These are phyloP conservation scores for Gymnoscopelus microlampas DNA, from an alignment of 2,797 vertebrate genomes.

Conservation along the genomic window DNA sequence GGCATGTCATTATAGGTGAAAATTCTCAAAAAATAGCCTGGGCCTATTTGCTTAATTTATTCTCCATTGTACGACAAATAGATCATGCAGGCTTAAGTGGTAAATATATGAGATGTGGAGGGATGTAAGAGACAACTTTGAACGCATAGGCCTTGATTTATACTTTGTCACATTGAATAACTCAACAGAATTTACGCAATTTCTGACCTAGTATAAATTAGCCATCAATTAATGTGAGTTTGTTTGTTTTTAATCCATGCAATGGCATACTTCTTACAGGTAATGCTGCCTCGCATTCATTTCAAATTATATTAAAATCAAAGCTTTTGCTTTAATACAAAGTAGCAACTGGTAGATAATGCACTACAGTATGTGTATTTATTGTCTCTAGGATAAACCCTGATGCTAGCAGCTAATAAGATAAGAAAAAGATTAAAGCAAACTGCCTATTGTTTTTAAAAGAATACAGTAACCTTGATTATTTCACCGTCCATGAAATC, in stretches of 20 bases:
- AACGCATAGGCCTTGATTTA: too few species aligned
- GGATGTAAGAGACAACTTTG: too few species aligned
- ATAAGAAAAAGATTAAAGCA: slow-evolving; percentile 10
- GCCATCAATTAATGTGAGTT: slow-evolving; percentile 37
- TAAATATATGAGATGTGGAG: too few species aligned
- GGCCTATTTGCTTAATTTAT: too few species aligned
- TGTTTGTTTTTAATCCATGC: slow-evolving; percentile 31
- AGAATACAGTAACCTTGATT: background rate
- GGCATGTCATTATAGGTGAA: too few species aligned
- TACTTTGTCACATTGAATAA: too few species aligned
- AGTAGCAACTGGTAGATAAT: slow-evolving; percentile 11
- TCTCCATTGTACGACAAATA: too few species aligned
- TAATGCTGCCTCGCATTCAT: slow-evolving; percentile 31
- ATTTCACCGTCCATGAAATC: background rate
- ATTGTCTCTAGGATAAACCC: slow-evolving; percentile 14
- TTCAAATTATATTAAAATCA: slow-evolving; percentile 31
- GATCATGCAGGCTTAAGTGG: too few species aligned
- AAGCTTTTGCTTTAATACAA: slow-evolving; percentile 27
- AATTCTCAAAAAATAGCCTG: too few species aligned
- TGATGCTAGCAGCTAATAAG: background rate
- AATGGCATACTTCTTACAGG: slow-evolving; percentile 19
- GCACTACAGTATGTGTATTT: background rate
- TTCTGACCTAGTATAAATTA: too few species aligned
- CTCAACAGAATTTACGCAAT: too few species aligned
- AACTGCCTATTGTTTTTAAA: slow-evolving; percentile 1